A percentile compares a stretch with the other conserved stretches of the same genome.
phyloP scores from a whole-genome alignment of 2,888 invertebrate species.

The Diarsia brunnea region DNA sequence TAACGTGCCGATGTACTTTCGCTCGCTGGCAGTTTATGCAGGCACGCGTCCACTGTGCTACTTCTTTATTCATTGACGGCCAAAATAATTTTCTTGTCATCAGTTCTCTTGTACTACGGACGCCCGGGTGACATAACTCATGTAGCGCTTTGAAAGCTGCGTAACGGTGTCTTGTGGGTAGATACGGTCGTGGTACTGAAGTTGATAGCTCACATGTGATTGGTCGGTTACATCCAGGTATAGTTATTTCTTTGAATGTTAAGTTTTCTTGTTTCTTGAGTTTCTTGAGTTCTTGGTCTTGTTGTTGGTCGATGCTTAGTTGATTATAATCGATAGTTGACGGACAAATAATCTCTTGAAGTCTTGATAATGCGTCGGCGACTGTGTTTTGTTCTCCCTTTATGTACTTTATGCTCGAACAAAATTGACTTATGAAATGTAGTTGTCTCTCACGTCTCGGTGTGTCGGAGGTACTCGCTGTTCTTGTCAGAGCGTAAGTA shows the following conservation, averaged over 20 bases:
- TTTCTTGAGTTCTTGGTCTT: not conserved
- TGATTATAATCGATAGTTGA: constrained; percentile 17
- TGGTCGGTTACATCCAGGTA: not conserved
- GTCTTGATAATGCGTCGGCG: constrained; percentile 58
- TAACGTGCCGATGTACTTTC: constrained; percentile 7
- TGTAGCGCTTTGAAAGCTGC: constrained; percentile 49
- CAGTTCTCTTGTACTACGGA: constrained; percentile 9
- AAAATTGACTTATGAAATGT: constrained; percentile 59
- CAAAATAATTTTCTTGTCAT: constrained; percentile 18
- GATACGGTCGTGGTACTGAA: constrained; percentile 29
- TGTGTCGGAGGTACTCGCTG: constrained; percentile 18
- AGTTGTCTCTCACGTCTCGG: constrained; percentile 50
- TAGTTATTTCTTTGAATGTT: not conserved
- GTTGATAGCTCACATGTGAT: constrained; percentile 39
- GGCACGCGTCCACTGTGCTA: constrained; percentile 11
- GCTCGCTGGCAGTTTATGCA: not conserved
- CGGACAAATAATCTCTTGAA: constrained; percentile 45
- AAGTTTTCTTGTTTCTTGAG: not conserved
- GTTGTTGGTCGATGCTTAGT: not conserved
- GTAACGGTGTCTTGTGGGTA: constrained; percentile 35
- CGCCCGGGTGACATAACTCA: constrained; percentile 22
- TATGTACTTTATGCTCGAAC: constrained; percentile 46
- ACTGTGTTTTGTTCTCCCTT: constrained; percentile 48
- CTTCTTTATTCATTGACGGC: constrained; percentile 19
- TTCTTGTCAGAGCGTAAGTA: no score